phyloP scores from a whole-genome alignment of 2,113 vertebrate genomes.

The Poeciliopsis turrubarensis region DNA sequence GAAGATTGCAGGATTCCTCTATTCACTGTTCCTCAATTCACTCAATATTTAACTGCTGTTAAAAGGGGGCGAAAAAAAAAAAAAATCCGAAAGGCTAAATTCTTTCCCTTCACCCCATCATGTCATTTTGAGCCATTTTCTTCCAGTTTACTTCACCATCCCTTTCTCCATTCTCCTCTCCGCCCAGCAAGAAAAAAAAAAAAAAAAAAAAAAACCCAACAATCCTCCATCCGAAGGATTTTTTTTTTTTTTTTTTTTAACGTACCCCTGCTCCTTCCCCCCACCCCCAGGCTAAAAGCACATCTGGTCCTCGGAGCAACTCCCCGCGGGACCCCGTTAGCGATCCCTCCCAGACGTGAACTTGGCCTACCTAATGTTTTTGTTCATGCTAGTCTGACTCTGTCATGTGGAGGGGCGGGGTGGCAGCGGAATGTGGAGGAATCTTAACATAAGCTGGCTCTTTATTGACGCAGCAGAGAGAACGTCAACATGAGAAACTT shows the following conservation, averaged over 20 bases:
- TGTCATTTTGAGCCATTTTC: background rate
- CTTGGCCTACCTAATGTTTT: conserved; percentile 80
- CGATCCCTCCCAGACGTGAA: conserved; percentile 74
- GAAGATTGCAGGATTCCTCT: background rate
- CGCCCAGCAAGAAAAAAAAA: conserved; percentile 35
- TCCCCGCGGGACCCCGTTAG: conserved; percentile 66
- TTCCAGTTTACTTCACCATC: background rate
- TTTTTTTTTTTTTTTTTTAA: conserved; percentile 5
- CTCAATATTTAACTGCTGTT: background rate
- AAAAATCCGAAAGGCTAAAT: too few species aligned
- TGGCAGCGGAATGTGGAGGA: conserved; percentile 31
- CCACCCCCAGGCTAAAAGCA: conserved; percentile 33
- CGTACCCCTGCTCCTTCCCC: conserved; percentile 7
- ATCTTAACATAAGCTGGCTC: conserved; percentile 61
- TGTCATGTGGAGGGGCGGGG: conserved; percentile 26
- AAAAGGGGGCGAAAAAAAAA: background rate
- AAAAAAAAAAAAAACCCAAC: too few species aligned
- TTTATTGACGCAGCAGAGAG: conserved; percentile 67
- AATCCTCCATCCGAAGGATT: conserved; percentile 2
- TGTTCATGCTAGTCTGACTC: conserved; percentile 62
- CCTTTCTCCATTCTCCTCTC: conserved; percentile 25
- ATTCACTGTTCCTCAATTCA: background rate
- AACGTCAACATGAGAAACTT: conserved; percentile 55
- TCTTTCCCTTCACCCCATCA: too few species aligned
- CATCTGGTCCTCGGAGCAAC: conserved; percentile 74